Evolutionary conservation across 2,797 vertebrate genomes (phyloP).

Genomic region (Mastacembelus armatus): DNA sequence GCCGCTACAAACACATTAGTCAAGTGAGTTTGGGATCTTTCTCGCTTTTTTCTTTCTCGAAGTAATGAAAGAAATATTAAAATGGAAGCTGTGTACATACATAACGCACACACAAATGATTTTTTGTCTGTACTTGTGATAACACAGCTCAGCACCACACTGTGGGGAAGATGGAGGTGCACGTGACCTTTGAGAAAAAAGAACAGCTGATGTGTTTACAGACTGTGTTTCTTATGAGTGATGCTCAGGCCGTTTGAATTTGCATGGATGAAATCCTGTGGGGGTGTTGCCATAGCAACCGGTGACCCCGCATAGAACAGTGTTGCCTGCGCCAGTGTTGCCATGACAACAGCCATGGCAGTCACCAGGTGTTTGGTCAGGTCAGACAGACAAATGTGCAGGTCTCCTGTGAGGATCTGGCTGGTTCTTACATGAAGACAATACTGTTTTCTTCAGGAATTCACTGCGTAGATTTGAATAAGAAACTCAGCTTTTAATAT

Average conservation of each 20-base stretch:
- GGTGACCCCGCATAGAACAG: constrained; percentile 64
- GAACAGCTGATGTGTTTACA: constrained; percentile 51
- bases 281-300: constrained; percentile 68
- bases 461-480: background rate
- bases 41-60: too few species aligned
- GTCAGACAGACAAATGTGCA: constrained; percentile 29
- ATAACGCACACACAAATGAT: background rate
- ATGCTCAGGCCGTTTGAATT: constrained; percentile 28
- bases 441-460: background rate
- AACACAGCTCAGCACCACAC: constrained; percentile 6
- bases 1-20: background rate
- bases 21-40: background rate
- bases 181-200: constrained; percentile 35
- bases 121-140: background rate
- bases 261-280: constrained; percentile 36
- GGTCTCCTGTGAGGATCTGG: constrained; percentile 12
- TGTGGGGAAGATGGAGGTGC: constrained; percentile 23
- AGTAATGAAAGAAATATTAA: constrained; percentile 11
- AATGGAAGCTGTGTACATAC: background rate
- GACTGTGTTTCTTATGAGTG: constrained; percentile 33
- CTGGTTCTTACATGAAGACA: background rate
- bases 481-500: constrained; percentile 11
- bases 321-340: constrained; percentile 42
- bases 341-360: constrained; percentile 62
- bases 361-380: constrained; percentile 39